Evolutionary conservation across 2,888 invertebrate genomes (phyloP).

Genomic region (Drosophila mayaguana): DNA sequence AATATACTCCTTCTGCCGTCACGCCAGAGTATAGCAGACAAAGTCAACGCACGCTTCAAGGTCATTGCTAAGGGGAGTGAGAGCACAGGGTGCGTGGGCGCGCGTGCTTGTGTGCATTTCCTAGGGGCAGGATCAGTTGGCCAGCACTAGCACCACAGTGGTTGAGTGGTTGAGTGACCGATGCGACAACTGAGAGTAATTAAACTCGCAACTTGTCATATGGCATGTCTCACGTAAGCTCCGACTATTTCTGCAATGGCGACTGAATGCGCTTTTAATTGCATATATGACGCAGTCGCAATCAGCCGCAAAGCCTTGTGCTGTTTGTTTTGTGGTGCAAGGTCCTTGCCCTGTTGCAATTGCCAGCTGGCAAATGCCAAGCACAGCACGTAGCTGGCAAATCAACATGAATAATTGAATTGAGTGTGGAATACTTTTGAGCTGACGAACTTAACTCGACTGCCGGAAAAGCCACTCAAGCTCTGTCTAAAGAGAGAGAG

Average conservation of each 20-base stretch:
- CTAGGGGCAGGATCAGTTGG: conserved; percentile 45
- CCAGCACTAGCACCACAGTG: neutral
- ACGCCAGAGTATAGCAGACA: neutral
- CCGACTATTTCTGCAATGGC: conserved; percentile 7
- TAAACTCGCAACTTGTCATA: conserved; percentile 56
- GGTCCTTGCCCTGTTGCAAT: conserved; percentile 58
- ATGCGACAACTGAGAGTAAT: conserved; percentile 28
- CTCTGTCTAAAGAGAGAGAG: neutral
- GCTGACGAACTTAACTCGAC: conserved; percentile 37
- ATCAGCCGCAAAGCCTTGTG: conserved; percentile 32
- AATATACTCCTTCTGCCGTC: too few relatives aligned
- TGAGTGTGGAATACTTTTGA: conserved; percentile 57
- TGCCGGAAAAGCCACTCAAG: conserved; percentile 43
- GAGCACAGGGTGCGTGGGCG: neutral
- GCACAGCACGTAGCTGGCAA: conserved; percentile 3
- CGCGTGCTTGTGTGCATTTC: conserved; percentile 42
- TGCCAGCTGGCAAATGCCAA: conserved; percentile 25
- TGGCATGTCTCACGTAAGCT: conserved; percentile 22
- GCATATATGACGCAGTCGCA: conserved; percentile 21
- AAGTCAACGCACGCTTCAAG: conserved; percentile 37
- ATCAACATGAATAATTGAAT: conserved; percentile 39
- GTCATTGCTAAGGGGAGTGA: conserved; percentile 3
- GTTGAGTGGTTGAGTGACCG: conserved; percentile 33
- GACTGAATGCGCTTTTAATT: conserved; percentile 68
- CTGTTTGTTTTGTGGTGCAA: conserved; percentile 23